Evolutionary conservation across 1,140 invertebrate genomes (phyloP).

Genomic region (Trichonephila clavipes): DNA sequence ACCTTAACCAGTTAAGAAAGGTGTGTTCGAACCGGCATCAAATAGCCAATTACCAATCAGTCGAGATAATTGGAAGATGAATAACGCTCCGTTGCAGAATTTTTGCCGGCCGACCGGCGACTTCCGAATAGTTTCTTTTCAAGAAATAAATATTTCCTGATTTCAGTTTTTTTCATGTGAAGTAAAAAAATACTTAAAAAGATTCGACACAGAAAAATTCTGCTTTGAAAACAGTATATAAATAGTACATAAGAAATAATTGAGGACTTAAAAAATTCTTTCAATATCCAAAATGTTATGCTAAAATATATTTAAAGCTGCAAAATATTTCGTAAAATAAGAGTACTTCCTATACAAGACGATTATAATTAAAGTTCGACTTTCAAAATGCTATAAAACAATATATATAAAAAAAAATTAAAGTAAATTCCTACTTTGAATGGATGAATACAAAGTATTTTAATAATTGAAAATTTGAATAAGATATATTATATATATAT

Average conservation of each 20-base stretch:
- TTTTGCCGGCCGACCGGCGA: not conserved
- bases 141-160: not conserved
- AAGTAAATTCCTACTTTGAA: no score
- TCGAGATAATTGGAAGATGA: not conserved
- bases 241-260: not conserved
- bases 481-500: no score
- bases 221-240: not conserved
- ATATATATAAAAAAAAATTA: no score
- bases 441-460: no score
- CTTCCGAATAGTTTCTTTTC: not conserved
- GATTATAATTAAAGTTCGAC: no score
- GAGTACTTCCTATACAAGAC: no score
- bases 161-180: not conserved
- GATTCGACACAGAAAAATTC: not conserved
- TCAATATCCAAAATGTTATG: no score
- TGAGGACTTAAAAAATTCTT: no score
- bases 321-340: no score
- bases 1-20: slow-evolving; percentile 11
- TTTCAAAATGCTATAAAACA: no score
- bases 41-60: not conserved
- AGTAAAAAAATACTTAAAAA: not conserved
- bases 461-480: no score
- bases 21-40: not conserved
- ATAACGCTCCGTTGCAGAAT: not conserved
- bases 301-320: no score